A percentile compares a stretch with the other conserved stretches of the same genome.
Evolutionary conservation across 2,888 invertebrate genomes (phyloP).

Genomic region (Yponomeuta cagnagella): DNA sequence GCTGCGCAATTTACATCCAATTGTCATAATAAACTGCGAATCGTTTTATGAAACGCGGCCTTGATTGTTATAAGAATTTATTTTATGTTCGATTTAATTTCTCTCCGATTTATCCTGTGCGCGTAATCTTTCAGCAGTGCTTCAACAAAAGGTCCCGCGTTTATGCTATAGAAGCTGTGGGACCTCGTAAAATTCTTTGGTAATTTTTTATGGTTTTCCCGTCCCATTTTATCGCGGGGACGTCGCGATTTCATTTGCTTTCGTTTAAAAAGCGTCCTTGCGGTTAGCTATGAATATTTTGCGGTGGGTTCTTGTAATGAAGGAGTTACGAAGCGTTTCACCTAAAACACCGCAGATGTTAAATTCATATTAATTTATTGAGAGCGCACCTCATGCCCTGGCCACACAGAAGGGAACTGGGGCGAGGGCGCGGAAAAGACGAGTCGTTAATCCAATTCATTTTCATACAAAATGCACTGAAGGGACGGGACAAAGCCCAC

Average conservation of each 20-base stretch:
- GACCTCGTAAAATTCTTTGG: background rate
- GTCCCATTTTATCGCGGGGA: background rate
- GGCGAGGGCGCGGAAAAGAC: too few species aligned
- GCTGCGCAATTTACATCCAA: too few species aligned
- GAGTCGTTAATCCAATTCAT: too few species aligned
- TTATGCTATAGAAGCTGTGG: background rate
- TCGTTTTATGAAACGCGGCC: too few species aligned
- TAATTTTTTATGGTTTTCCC: background rate
- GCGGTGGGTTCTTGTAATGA: background rate
- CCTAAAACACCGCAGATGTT: too few species aligned
- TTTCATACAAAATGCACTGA: too few species aligned
- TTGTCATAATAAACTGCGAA: too few species aligned
- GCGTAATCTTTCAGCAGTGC: background rate
- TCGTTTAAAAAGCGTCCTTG: background rate
- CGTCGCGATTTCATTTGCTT: background rate
- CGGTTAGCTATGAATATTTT: background rate
- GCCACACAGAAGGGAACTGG: too few species aligned
- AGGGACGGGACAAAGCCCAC: too few species aligned
- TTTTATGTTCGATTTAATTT: background rate
- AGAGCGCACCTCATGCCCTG: too few species aligned
- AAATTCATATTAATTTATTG: too few species aligned
- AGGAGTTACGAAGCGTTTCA: background rate
- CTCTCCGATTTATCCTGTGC: background rate
- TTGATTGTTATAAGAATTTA: too few species aligned
- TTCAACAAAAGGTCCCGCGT: background rate